Evolutionary conservation across 2,888 invertebrate genomes (phyloP), one percentile per base, ranked within the genome.

Genomic region (Suillia variegata): DNA sequence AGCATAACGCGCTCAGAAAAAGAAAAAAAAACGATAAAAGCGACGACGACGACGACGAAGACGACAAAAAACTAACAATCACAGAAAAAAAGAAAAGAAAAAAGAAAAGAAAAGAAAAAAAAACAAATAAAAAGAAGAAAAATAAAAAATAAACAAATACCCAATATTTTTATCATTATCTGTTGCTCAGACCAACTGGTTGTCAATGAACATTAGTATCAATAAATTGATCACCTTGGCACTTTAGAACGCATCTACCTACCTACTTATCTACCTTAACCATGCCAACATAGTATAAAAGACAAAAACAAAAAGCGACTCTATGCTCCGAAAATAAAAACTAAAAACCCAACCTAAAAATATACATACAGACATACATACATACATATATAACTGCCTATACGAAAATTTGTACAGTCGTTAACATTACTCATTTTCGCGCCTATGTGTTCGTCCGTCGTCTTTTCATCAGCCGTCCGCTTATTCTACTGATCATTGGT

Each of bases 141-240:
- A 49, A 50, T 50, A 56, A 56, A 48, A 49, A 56, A 38, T 56
- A 56, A 56, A 56, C 56, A 51, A 56, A 56, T 45, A 55, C 6
- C 47, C 17, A 47, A 58, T 54, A 48, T 54, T 49, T 26, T 58
- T 54, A 34, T 49, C 54, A 58, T 42, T 47, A 42, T 34, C 8
- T n/a, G 47, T 53, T 18, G 47, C 24, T 45, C 17, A 53, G 22
- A 47, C 34, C 48, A 56, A 5, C 31, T 15, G n/a, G 42, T 22
- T 61, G 62, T 66, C 63, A 68, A 68, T 67, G 62, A 66, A 62
- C 62, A 63, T 63, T 51, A 56, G 53, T 45, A 62, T 61, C 63
- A 62, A 62, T 67, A 65, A 67, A 67, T 65, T 65, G 67, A 67
- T 66, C 63, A 62, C 54, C 58, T 65, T 59, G 55, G 57, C 56